A percentile compares a stretch with the other conserved stretches of the same genome.
phyloP scores from a whole-genome alignment of 2,113 vertebrate species.

The Cyprinodon brontotheroides region DNA sequence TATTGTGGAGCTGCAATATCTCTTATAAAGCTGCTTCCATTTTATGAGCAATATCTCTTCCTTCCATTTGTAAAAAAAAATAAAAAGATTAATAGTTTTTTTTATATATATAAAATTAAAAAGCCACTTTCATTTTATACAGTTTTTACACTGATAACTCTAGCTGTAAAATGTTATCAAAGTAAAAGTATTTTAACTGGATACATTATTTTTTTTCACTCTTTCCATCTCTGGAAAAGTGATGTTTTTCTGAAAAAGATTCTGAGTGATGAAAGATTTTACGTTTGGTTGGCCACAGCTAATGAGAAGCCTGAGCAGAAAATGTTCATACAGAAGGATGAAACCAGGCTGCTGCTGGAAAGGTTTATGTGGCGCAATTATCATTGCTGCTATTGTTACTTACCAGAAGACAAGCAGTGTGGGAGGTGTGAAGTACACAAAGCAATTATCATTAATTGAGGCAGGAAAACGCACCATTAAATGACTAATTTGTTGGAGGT shows the following conservation, averaged over 20 bases:
- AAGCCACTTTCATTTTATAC: too few species aligned
- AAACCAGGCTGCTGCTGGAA: constrained; percentile 21
- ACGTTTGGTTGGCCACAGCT: constrained; percentile 47
- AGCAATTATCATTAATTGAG: constrained; percentile 74
- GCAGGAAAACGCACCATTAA: constrained; percentile 58
- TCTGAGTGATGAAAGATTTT: constrained; percentile 35
- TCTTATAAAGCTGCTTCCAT: too few species aligned
- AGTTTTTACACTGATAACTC: too few species aligned
- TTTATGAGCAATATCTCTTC: too few species aligned
- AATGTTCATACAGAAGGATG: constrained; percentile 13
- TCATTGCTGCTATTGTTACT: constrained; percentile 57
- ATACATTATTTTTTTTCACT: too few species aligned
- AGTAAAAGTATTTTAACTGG: too few species aligned
- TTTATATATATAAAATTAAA: too few species aligned
- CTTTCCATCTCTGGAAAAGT: background rate
- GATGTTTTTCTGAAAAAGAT: constrained; percentile 10
- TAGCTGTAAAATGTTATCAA: too few species aligned
- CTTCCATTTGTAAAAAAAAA: too few species aligned
- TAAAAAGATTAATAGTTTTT: too few species aligned
- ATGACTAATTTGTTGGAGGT: constrained; percentile 45
- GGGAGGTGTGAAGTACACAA: constrained; percentile 61
- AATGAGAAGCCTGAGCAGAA: constrained; percentile 51
- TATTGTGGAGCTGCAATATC: too few species aligned
- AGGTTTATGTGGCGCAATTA: constrained; percentile 44
- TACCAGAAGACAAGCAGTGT: constrained; percentile 60